Base-by-base conservation (phyloP, 2,888 invertebrate genomes). In the Ennomos fuscantarius region DNA sequence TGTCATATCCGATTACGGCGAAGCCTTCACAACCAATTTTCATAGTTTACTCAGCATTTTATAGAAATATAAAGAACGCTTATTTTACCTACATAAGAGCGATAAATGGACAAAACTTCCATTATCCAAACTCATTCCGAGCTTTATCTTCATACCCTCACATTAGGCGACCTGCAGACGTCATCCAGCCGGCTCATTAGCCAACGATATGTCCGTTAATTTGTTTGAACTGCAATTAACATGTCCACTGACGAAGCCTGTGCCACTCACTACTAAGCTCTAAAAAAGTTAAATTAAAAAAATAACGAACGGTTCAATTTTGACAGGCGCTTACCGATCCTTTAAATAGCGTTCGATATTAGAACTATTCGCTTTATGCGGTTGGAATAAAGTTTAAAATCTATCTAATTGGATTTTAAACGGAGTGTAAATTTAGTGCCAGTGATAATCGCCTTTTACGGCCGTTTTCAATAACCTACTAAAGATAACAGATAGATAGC, bases 191-290 rank as follows among this genome's bases (percentile, higher is more conserved):
- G 72, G 66, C 83, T 87, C 87, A 88, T 89, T 88, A 88, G 83
- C 82, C 71, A 81, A 69, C 81, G 83, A 87, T 89, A 86, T 75
- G 77, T 81, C 81, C 79, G 82, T 87, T 88, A 85, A 86, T 86
- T 87, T 88, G 85, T 89, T 88, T 87, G 84, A 86, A 78, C 83
- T 86, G 86, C 85, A 89, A 89, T 89, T 88, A 89, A 86, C 84
- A 76, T 84, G 84, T 85, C 88, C 74, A 78, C 82, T 73, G 51
- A 79, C 82, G 79, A 85, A 73, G 82, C 43, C 42, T 52, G 57
- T 40, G 57, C 71, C 79, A 76, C 72, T 72, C 76, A 74, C 70
- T 66, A 59, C 71, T 67, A 60, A 64, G 65, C 68, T 68, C 47
- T 62, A 58, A 71, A 71, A 74, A 74, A 66, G 52, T 53, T 52